These are phyloP conservation scores for Lithobates pipiens DNA, from an alignment of 2,797 vertebrate genomes.

Conservation along the genomic window DNA sequence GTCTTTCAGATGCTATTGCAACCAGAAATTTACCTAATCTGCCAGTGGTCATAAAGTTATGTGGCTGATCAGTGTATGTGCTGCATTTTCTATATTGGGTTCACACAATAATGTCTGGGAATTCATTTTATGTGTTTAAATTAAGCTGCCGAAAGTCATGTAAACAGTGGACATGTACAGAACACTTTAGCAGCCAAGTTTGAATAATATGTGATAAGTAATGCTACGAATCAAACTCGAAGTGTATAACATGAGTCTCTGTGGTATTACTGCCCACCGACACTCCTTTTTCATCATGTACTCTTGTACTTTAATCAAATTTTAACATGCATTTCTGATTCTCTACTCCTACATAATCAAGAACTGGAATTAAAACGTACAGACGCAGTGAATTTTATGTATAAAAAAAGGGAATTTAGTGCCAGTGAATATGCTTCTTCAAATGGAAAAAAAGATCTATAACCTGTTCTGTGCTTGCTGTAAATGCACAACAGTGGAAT, in stretches of 20 bases:
- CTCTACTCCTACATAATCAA: conserved; percentile 52
- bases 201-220: conserved; percentile 39
- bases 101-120: too few relatives aligned
- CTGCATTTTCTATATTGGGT: too few relatives aligned
- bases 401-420: conserved; percentile 40
- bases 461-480: not conserved
- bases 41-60: too few relatives aligned
- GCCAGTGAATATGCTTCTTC: conserved; percentile 21
- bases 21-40: too few relatives aligned
- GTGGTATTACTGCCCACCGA: conserved; percentile 5
- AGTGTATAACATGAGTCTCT: conserved; percentile 1
- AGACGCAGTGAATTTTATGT: conserved; percentile 18
- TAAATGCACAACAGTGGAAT: not conserved
- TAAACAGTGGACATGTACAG: conserved; percentile 17
- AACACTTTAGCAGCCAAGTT: not conserved
- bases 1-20: too few relatives aligned
- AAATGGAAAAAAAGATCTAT: conserved; percentile 24
- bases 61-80: too few relatives aligned
- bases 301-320: conserved; percentile 53
- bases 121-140: too few relatives aligned
- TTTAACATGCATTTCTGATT: conserved; percentile 54
- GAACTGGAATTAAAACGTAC: conserved; percentile 38
- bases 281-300: conserved; percentile 30
- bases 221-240: not conserved
- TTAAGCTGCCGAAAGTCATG: not conserved